Evolutionary conservation across 2,113 vertebrate genomes (phyloP), one percentile per base, ranked within the genome.

Genomic region (Thryonomys swinderianus): DNA sequence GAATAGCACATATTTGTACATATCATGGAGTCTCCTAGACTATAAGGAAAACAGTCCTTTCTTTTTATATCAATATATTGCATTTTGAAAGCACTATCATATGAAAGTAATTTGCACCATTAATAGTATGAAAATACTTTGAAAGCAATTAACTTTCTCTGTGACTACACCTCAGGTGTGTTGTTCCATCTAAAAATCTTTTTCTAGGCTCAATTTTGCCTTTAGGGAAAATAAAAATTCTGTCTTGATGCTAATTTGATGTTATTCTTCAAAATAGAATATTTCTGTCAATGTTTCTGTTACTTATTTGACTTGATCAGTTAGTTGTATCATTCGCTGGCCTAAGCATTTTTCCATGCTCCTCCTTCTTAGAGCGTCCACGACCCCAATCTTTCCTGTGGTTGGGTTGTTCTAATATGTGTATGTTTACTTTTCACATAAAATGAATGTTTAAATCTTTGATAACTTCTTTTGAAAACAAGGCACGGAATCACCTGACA

Each of bases 151-250:
- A 90, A 93, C 20, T 71, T 55, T 69, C 42, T 61, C 42, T 61
- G 5, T 81, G 25, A 69, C 8, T 69, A 69, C 90, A 53, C 4
- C 71, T 79, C 17, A 51, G 12, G 4, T 95, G 69, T 78, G 13
- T 12, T 83, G 79, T 34, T 92, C 85, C 12, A 94, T 32, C 21
- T 80, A 32, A 2, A 86, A 64, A 90, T 40, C 71, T 69, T 42
- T 64, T 30, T 62, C 80, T 88, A 53, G 13, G 73, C 12, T 69
- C 90, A 74, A 37, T 88, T 4, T 64, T 10, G 34, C 13, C 23
- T 88, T 79, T 32, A 93, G 42, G 76, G 42, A 81, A 92, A 89
- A 89, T 9, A 45, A 82, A 90, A 57, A 67, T 27, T 55, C 82
- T n/a, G 0, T 21, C 30, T 79, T 66, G 23, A 85, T 67, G 27